Evolutionary conservation across 2,888 invertebrate genomes (phyloP), one percentile per base, ranked within the genome.

Genomic region (Andricus curvator): DNA sequence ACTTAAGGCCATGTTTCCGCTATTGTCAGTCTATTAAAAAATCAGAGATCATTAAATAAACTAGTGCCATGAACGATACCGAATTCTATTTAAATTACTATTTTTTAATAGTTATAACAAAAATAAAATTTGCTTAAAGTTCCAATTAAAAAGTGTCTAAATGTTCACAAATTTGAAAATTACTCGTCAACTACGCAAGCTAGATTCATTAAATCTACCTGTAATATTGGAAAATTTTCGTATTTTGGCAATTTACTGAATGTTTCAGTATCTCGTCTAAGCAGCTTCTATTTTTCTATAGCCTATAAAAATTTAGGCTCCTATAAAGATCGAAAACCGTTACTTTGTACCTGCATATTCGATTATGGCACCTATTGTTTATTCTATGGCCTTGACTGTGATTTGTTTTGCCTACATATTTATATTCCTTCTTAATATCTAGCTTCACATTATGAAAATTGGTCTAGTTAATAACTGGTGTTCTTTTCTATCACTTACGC

Each of bases 401-500:
- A 29, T 64, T 25, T 64, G 13, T 33, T 60, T 74, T 37, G 33
- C 56, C 33, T 74, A 37, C 51, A 13, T 70, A 70, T n/a, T 25
- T 51, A 74, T 56, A 74, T 74, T 74, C 33, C 60, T 70, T 74
- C 56, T 74, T 74, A 74, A 74, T 29, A 29, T 74, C 56, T 74
- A 74, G 20, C 20, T 74, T 29, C 56, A 11, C 60, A 13, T 67
- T 22, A 67, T 67, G 66, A n/a, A 48, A 78, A 80, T 80, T 60
- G 60, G 44, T 76, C 76, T 80, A 80, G 41, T n/a, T 51, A 62
- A 70, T 74, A 65, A 81, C 60, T 81, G 81, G 76, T 81, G 81
- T 78, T 78, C 37, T 70, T 44, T 81, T 67, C 67, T 78, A 78
- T 78, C 78, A 78, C 78, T 66, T 74, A 33, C 25, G 78, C 67